Evolutionary conservation across 2,797 vertebrate genomes (phyloP).

Genomic region (Pelobates cultripes): DNA sequence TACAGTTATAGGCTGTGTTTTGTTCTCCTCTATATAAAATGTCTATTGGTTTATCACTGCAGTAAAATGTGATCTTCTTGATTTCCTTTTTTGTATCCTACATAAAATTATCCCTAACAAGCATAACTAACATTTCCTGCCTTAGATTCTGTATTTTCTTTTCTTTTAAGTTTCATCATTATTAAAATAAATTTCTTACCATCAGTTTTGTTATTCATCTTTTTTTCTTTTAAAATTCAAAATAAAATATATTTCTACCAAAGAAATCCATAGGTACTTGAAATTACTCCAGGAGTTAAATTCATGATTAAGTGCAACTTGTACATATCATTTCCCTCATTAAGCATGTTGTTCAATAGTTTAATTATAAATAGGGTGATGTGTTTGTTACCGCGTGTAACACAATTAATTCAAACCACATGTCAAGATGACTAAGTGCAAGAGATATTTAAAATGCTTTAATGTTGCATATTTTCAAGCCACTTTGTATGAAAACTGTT

Average conservation of each 20-base stretch:
- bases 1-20: too few species aligned
- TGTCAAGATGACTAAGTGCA: slow-evolving; percentile 88
- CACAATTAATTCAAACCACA: slow-evolving; percentile 33
- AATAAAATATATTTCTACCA: neutral
- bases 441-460: slow-evolving; percentile 86
- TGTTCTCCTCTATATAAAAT: too few species aligned
- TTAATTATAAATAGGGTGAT: slow-evolving; percentile 32
- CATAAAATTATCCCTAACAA: too few species aligned
- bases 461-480: slow-evolving; percentile 85
- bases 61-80: too few species aligned
- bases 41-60: too few species aligned
- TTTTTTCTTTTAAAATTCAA: neutral
- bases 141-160: too few species aligned
- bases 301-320: slow-evolving; percentile 23
- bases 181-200: too few species aligned
- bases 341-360: slow-evolving; percentile 18
- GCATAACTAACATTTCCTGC: too few species aligned
- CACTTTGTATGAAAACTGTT: slow-evolving; percentile 83
- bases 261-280: neutral
- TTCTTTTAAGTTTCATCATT: too few species aligned
- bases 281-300: slow-evolving; percentile 16
- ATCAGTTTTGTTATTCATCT: too few species aligned
- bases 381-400: slow-evolving; percentile 33
- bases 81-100: too few species aligned
- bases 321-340: slow-evolving; percentile 32